Percentiles rank a stretch among this genome's conserved stretches.
Conservation (phyloP, 1,140 invertebrate genomes). For the Chionoecetes opilio region DNA sequence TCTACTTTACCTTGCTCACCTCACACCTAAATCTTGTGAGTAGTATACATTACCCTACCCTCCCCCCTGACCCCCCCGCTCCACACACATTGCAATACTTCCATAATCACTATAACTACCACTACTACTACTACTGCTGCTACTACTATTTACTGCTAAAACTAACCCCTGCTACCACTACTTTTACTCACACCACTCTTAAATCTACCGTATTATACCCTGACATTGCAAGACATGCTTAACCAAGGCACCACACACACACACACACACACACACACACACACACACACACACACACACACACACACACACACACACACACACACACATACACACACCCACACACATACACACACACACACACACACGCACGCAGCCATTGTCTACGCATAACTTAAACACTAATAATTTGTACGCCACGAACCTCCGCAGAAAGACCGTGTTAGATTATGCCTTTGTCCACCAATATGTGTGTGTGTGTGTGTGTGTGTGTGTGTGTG, state of each 20-base stretch:
- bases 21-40: no score
- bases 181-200: neutral
- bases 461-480: neutral
- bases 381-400: conserved; percentile 20
- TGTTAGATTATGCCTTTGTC: no score
- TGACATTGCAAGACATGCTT: no score
- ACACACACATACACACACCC: neutral
- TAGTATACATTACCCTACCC: no score
- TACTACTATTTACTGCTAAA: neutral
- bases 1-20: neutral
- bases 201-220: no score
- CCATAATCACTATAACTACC: neutral
- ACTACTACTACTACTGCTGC: neutral
- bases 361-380: neutral
- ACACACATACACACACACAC: no score
- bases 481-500: neutral
- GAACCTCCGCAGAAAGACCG: no score
- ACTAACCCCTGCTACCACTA: neutral
- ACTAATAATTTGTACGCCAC: neutral
- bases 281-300: neutral
- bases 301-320: neutral
- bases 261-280: no score
- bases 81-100: no score
- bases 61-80: no score
- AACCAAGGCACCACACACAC: no score